Evolutionary conservation across 1,140 invertebrate species (phyloP).

Genomic region (Diabrotica undecimpunctata): DNA sequence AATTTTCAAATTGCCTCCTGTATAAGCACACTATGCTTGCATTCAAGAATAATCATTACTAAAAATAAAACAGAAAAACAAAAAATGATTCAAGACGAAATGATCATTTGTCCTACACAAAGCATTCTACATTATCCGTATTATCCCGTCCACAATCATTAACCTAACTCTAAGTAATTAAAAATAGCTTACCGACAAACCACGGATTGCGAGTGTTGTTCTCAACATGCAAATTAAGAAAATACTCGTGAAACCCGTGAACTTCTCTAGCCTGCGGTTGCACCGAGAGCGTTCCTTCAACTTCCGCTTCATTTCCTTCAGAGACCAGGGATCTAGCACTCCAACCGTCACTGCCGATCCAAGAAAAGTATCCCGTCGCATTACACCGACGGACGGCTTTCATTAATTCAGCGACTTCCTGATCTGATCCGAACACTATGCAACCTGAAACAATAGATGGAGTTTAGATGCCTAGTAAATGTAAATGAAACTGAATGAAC

Average conservation of each 20-base stretch:
- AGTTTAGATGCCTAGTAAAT: no score
- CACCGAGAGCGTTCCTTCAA: conserved; percentile 87
- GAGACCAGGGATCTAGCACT: conserved; percentile 82
- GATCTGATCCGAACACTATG: conserved; percentile 93
- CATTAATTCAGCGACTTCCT: conserved; percentile 94
- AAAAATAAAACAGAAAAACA: no score
- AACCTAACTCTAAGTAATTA: no score
- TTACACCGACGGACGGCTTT: conserved; percentile 79
- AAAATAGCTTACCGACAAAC: conserved; percentile 72
- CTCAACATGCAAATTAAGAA: conserved; percentile 77
- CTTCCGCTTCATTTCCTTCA: conserved; percentile 82
- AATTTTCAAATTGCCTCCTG: no score
- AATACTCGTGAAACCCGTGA: conserved; percentile 83
- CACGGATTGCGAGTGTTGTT: conserved; percentile 88
- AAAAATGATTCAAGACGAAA: no score
- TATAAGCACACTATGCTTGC: no score
- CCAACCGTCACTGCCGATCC: conserved; percentile 95
- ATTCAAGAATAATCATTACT: no score
- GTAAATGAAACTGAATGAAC: no score
- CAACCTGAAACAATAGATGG: conserved; percentile 64
- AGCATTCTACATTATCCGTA: no score
- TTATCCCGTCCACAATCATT: no score
- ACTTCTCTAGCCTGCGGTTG: conserved; percentile 88
- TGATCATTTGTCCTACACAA: no score
- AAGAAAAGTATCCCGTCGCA: conserved; percentile 86